phyloP scores from a whole-genome alignment of 2,888 invertebrate species.

The Molanna angustata region DNA sequence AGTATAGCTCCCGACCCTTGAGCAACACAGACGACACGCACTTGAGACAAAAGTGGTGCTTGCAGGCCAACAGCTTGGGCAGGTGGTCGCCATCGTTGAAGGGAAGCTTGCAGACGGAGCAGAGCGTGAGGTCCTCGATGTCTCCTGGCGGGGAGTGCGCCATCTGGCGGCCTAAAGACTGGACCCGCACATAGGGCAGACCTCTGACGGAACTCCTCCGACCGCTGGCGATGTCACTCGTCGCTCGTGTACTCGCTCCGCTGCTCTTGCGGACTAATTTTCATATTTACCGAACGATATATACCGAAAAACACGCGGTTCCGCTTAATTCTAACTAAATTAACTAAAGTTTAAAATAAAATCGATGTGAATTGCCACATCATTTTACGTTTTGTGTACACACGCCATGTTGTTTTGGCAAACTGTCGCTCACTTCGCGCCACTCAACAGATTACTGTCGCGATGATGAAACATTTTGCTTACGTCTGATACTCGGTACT shows the following conservation, averaged over 20 bases:
- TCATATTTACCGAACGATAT: slow-evolving; percentile 33
- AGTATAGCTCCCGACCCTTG: slow-evolving; percentile 66
- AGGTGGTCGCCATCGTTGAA: slow-evolving; percentile 71
- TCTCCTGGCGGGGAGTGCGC: slow-evolving; percentile 63
- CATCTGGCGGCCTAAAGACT: too few species aligned
- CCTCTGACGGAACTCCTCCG: too few species aligned
- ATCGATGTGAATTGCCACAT: slow-evolving; percentile 39
- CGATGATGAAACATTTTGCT: slow-evolving; percentile 23
- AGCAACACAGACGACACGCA: slow-evolving; percentile 67
- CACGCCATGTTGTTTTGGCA: slow-evolving; percentile 40
- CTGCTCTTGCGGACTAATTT: slow-evolving; percentile 23
- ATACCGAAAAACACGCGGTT: slow-evolving; percentile 31
- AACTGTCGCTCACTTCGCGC: slow-evolving; percentile 38
- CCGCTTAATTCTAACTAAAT: slow-evolving; percentile 31
- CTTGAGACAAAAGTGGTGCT: slow-evolving; percentile 74
- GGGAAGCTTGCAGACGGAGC: slow-evolving; percentile 72
- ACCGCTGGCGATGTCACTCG: too few species aligned
- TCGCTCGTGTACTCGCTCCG: too few species aligned
- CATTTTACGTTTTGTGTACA: slow-evolving; percentile 42
- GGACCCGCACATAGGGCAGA: too few species aligned
- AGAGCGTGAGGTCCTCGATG: slow-evolving; percentile 70
- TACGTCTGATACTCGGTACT: slow-evolving; percentile 17
- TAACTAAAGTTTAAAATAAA: slow-evolving; percentile 36
- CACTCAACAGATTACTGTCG: slow-evolving; percentile 41
- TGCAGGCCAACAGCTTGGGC: slow-evolving; percentile 71